Conservation (phyloP, 1,140 invertebrate genomes). For the Ceratosolen solmsi region DNA sequence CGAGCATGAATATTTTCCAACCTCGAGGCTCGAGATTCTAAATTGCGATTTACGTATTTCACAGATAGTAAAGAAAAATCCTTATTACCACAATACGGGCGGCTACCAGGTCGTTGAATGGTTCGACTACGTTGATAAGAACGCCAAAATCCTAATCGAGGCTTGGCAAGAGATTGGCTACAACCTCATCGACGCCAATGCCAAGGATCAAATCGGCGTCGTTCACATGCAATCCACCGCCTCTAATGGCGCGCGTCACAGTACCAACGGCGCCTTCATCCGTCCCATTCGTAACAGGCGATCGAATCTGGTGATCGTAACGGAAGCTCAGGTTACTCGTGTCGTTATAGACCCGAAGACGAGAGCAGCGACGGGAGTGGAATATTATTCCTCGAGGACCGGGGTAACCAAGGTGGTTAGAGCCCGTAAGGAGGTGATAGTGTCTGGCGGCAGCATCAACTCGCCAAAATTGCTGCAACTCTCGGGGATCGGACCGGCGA, state of each 20-base stretch:
- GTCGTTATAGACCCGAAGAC: conserved; percentile 81
- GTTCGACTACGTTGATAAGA: conserved; percentile 77
- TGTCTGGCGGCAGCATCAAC: conserved; percentile 76
- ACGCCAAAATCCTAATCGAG: conserved; percentile 73
- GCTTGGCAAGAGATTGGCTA: conserved; percentile 78
- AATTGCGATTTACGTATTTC: too few species aligned
- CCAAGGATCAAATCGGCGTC: conserved; percentile 75
- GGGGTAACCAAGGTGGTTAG: conserved; percentile 68
- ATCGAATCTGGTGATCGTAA: conserved; percentile 81
- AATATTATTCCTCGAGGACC: conserved; percentile 72
- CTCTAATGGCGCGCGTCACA: conserved; percentile 78
- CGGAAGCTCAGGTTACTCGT: conserved; percentile 80
- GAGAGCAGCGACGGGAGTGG: conserved; percentile 81
- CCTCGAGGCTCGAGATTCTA: too few species aligned
- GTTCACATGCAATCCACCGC: conserved; percentile 77
- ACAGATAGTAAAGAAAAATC: conserved; percentile 65
- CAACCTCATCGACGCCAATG: conserved; percentile 75
- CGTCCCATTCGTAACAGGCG: conserved; percentile 80
- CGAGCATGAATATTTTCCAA: too few species aligned
- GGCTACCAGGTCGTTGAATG: conserved; percentile 78
- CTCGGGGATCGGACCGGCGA: conserved; percentile 76
- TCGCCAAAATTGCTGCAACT: conserved; percentile 76
- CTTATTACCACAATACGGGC: conserved; percentile 74
- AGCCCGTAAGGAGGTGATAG: conserved; percentile 80
- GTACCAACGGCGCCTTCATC: conserved; percentile 83